These are phyloP conservation scores for Pantherophis vulpinus DNA, from an alignment of 2,797 vertebrate species.

Conservation along the genomic window DNA sequence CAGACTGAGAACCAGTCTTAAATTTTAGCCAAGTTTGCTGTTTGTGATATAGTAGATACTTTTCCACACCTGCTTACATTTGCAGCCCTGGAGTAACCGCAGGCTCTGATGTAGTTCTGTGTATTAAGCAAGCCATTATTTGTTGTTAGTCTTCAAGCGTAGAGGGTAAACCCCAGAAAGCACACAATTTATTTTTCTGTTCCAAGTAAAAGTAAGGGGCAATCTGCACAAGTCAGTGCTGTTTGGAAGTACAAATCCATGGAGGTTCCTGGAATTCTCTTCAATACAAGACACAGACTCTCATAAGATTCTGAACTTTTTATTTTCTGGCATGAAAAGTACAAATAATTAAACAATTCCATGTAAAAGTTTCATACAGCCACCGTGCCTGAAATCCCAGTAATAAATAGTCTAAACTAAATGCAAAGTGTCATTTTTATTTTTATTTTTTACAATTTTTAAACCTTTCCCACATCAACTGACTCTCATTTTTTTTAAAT, in stretches of 20 bases:
- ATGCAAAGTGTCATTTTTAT: conserved; percentile 82
- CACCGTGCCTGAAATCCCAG: conserved; percentile 91
- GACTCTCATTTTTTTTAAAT: conserved; percentile 45
- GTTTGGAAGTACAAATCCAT: neutral
- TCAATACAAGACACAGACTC: neutral
- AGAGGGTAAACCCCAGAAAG: neutral
- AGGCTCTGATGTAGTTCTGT: neutral
- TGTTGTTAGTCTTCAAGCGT: neutral
- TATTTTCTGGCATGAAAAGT: conserved; percentile 97
- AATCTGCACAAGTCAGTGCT: neutral
- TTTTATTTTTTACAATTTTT: conserved; percentile 64
- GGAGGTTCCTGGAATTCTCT: neutral
- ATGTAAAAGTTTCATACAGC: conserved; percentile 96
- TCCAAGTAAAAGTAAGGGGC: neutral
- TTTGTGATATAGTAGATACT: neutral
- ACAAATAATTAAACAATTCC: conserved; percentile 99
- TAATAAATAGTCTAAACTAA: conserved; percentile 96
- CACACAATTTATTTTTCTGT: neutral
- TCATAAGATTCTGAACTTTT: conserved; percentile 85
- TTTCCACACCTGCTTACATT: neutral
- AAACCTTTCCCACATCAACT: conserved; percentile 59
- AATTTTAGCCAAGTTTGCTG: neutral
- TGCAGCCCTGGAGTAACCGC: neutral
- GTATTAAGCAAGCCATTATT: neutral
- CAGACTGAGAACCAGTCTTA: neutral